Evolutionary conservation across 2,888 invertebrate genomes (phyloP).

Genomic region (Limnephilus marmoratus): DNA sequence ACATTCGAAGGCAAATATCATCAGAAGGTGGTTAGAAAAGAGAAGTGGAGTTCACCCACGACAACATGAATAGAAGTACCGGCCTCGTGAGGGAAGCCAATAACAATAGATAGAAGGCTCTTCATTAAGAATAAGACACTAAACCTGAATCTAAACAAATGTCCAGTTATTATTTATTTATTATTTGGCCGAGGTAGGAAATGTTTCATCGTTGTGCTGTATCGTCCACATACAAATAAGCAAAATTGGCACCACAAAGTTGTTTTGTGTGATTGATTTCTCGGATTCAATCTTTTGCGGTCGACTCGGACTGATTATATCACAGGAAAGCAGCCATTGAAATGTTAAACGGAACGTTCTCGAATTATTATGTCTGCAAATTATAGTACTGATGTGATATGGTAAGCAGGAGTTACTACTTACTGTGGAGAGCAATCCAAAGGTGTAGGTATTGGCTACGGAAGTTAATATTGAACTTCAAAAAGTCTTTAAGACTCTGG

Average conservation of each 20-base stretch:
- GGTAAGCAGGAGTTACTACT: not conserved
- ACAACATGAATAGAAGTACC: not conserved
- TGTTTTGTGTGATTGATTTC: slow-evolving; percentile 22
- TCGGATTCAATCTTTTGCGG: slow-evolving; percentile 13
- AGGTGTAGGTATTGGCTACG: not conserved
- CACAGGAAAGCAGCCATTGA: not conserved
- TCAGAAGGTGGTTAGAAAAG: not conserved
- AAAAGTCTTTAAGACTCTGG: not conserved
- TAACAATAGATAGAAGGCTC: too few relatives aligned
- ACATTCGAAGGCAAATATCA: not conserved
- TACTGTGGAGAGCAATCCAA: not conserved
- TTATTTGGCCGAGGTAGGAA: not conserved
- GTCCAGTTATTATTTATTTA: not conserved
- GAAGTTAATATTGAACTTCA: not conserved
- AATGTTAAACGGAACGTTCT: not conserved
- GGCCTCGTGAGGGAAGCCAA: not conserved
- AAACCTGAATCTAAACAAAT: not conserved
- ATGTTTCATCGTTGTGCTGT: not conserved
- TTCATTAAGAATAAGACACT: not conserved
- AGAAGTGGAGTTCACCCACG: not conserved
- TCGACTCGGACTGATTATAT: not conserved
- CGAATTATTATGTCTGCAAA: not conserved
- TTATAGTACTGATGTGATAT: not conserved
- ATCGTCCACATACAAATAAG: not conserved
- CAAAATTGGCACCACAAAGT: not conserved